Conservation (phyloP, 1,140 invertebrate species). For the Dryas iulia region DNA sequence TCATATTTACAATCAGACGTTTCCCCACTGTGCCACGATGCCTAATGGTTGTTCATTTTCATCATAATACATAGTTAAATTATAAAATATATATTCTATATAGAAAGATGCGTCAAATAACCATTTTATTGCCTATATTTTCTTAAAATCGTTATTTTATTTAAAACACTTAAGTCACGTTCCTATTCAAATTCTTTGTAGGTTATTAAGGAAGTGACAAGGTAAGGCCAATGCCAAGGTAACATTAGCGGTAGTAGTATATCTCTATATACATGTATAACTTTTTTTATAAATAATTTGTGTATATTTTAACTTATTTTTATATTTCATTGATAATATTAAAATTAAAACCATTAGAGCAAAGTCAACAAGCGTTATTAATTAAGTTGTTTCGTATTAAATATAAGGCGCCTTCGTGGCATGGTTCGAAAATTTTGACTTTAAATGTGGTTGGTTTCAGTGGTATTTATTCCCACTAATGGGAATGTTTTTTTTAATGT, state of each 20-base stretch:
- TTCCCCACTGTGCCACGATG: no score
- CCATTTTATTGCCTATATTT: not conserved
- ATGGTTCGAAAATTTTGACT: no score
- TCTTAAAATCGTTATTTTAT: not conserved
- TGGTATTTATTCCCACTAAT: no score
- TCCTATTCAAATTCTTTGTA: not conserved
- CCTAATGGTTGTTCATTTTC: no score
- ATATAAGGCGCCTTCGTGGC: not conserved
- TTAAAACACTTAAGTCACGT: not conserved
- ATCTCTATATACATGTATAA: not conserved
- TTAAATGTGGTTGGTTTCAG: no score
- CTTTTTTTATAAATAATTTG: not conserved
- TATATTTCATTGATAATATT: not conserved
- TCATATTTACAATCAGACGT: no score
- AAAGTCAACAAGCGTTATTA: not conserved
- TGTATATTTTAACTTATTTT: not conserved
- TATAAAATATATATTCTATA: not conserved
- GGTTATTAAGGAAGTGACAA: constrained; percentile 23
- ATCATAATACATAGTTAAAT: no score
- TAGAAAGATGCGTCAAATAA: not conserved
- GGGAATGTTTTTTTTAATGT: no score
- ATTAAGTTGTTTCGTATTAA: not conserved
- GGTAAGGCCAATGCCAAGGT: constrained; percentile 29
- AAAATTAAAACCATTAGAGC: not conserved
- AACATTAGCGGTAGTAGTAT: not conserved